These are phyloP conservation scores for Indri indri DNA, from an alignment of 2,113 vertebrate species.

Conservation along the genomic window DNA sequence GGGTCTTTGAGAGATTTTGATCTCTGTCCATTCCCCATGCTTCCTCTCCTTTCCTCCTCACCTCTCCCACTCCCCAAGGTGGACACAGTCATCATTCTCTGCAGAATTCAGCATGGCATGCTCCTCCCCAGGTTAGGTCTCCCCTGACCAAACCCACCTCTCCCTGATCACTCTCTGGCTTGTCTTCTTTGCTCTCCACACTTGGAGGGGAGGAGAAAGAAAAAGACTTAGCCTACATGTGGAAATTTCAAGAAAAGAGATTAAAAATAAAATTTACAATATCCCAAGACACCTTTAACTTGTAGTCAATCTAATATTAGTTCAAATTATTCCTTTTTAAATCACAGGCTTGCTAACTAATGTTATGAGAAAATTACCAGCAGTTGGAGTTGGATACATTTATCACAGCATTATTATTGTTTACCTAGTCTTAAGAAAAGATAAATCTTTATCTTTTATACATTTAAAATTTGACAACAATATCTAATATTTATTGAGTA, in stretches of 20 bases:
- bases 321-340: slow-evolving; percentile 1
- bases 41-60: neutral
- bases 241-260: neutral
- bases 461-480: neutral
- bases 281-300: neutral
- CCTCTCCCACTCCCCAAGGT: neutral
- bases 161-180: neutral
- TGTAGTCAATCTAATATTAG: neutral
- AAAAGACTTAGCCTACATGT: neutral
- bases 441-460: neutral
- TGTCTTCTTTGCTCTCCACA: neutral
- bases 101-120: neutral
- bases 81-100: neutral
- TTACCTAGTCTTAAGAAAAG: neutral
- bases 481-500: neutral
- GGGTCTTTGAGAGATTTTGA: neutral
- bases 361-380: neutral
- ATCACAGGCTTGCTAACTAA: neutral
- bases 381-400: neutral
- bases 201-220: neutral
- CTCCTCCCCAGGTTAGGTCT: neutral
- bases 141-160: neutral
- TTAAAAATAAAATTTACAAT: neutral
- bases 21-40: neutral
- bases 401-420: neutral